phyloP scores from a whole-genome alignment of 2,797 vertebrate genomes.

The Mus caroli region DNA sequence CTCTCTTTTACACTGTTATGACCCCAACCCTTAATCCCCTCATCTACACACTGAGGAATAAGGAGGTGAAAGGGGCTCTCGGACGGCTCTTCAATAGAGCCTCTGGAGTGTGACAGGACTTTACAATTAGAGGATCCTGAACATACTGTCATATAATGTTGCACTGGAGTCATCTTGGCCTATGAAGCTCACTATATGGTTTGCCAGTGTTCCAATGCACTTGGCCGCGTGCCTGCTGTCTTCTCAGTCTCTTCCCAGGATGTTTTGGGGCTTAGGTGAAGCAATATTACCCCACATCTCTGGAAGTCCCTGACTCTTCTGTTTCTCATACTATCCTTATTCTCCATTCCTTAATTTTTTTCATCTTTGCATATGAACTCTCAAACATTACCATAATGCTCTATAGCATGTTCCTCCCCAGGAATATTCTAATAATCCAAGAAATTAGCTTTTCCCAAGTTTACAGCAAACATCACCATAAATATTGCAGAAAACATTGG shows the following conservation, averaged over 20 bases:
- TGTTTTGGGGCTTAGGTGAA: neutral
- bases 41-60: conserved; percentile 79
- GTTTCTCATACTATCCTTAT: neutral
- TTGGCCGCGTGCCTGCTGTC: neutral
- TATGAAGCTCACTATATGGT: neutral
- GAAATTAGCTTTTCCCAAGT: neutral
- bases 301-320: neutral
- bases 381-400: neutral
- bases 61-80: conserved; percentile 74
- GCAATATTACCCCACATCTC: neutral
- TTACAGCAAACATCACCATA: neutral
- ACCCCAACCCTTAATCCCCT: conserved; percentile 68
- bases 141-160: neutral
- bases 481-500: neutral
- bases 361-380: neutral
- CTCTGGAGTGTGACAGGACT: neutral
- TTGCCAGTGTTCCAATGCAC: neutral
- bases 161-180: neutral
- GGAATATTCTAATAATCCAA: neutral
- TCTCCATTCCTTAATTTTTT: neutral
- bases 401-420: neutral
- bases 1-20: conserved; percentile 64
- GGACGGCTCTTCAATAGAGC: conserved; percentile 45
- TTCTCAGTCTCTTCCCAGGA: neutral
- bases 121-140: neutral